Conservation (phyloP, 2,888 invertebrate genomes). For the Drosophila koepferae region DNA sequence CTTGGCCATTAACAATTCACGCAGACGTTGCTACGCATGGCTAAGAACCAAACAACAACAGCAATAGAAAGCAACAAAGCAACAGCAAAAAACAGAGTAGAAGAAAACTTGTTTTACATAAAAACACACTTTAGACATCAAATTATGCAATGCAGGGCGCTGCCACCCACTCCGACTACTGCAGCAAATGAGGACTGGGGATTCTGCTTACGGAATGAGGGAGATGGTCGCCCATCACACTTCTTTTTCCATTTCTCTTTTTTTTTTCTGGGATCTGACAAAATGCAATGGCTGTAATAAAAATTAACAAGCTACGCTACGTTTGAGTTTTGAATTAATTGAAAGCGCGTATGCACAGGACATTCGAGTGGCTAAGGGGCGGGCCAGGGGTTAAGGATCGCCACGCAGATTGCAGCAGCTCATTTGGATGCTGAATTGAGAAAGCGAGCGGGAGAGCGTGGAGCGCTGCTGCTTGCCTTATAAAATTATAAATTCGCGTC, state of each 20-base stretch:
- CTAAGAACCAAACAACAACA: slow-evolving; percentile 53
- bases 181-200: neutral
- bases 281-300: slow-evolving; percentile 79
- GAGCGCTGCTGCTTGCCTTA: slow-evolving; percentile 34
- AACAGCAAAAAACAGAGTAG: slow-evolving; percentile 35
- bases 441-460: neutral
- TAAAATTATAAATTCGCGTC: slow-evolving; percentile 78
- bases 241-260: neutral
- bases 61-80: slow-evolving; percentile 11
- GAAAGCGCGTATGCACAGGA: slow-evolving; percentile 80
- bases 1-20: slow-evolving; percentile 75
- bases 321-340: slow-evolving; percentile 82
- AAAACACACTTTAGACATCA: slow-evolving; percentile 76
- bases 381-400: neutral
- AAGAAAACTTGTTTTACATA: slow-evolving; percentile 74
- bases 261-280: slow-evolving; percentile 55
- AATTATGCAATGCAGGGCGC: slow-evolving; percentile 71
- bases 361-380: slow-evolving; percentile 36
- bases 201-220: neutral
- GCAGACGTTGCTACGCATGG: slow-evolving; percentile 58
- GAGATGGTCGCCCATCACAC: neutral
- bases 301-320: slow-evolving; percentile 81
- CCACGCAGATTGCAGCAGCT: slow-evolving; percentile 25
- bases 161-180: neutral
- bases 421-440: slow-evolving; percentile 6